Evolutionary conservation across 2,113 vertebrate genomes (phyloP).

Genomic region (Sclerurus mexicanus): DNA sequence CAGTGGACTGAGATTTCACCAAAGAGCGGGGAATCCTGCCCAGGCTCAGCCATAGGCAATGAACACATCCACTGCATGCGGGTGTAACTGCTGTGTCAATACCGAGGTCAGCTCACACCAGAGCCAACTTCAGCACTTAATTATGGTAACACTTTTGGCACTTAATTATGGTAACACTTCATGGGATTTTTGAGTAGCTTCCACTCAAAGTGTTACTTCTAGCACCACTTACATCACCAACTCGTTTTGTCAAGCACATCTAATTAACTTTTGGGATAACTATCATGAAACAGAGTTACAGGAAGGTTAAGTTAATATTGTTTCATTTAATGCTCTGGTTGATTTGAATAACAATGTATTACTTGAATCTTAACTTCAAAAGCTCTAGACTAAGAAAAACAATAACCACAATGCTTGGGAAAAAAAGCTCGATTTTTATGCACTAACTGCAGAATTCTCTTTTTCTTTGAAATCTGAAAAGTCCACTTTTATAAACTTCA

Average conservation of each 20-base stretch:
- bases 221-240: background rate
- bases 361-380: constrained; percentile 36
- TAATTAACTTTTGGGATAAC: constrained; percentile 16
- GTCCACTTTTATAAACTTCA: background rate
- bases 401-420: constrained; percentile 17
- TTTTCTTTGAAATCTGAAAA: constrained; percentile 51
- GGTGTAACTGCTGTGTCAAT: background rate
- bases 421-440: constrained; percentile 16
- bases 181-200: constrained; percentile 3
- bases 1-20: background rate
- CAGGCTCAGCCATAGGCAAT: background rate
- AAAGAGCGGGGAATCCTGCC: background rate
- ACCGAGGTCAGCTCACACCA: background rate
- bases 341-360: background rate
- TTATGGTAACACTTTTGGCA: background rate
- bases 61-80: background rate
- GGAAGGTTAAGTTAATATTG: background rate
- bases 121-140: background rate
- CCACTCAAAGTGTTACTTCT: constrained; percentile 28
- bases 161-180: background rate
- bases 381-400: constrained; percentile 20
- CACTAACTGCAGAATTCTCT: background rate
- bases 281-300: background rate
- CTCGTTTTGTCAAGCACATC: background rate
- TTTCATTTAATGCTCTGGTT: constrained; percentile 4